Percentiles rank a stretch among this genome's conserved stretches.
Conservation (phyloP, 2,113 vertebrate species). For the Pedionomus torquatus region DNA sequence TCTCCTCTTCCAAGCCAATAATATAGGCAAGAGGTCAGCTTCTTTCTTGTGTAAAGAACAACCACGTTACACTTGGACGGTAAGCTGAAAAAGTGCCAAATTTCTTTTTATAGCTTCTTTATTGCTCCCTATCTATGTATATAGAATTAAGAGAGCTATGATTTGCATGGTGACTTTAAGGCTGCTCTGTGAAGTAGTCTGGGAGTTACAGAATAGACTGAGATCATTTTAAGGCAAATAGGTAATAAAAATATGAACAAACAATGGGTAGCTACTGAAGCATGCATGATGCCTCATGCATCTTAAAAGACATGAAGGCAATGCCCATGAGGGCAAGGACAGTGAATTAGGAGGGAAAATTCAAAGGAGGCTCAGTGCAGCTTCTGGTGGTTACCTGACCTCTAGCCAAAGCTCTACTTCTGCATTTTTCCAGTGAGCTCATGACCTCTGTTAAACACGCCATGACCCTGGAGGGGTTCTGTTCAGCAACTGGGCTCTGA, state of each 20-base stretch:
- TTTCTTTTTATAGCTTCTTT: constrained; percentile 59
- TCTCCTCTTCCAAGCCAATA: constrained; percentile 8
- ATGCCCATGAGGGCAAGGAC: neutral
- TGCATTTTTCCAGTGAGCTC: neutral
- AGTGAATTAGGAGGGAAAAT: neutral
- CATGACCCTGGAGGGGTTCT: neutral
- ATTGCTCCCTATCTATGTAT: constrained; percentile 34
- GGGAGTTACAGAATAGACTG: neutral
- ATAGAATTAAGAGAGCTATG: neutral
- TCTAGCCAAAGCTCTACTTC: neutral
- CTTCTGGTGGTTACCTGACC: neutral
- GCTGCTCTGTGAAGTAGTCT: neutral
- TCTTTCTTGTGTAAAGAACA: constrained; percentile 27
- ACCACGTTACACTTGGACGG: neutral
- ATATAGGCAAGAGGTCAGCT: constrained; percentile 20
- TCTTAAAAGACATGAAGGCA: neutral
- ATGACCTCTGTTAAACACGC: constrained; percentile 3
- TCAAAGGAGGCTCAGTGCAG: neutral
- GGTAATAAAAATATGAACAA: constrained; percentile 2
- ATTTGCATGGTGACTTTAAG: neutral
- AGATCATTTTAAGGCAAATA: constrained; percentile 34
- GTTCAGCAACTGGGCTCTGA: neutral
- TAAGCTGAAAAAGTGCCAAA: constrained; percentile 52
- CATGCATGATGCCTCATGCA: neutral
- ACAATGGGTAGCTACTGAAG: neutral